Evolutionary conservation across 2,888 invertebrate species (phyloP).

Genomic region (Pteria penguin): DNA sequence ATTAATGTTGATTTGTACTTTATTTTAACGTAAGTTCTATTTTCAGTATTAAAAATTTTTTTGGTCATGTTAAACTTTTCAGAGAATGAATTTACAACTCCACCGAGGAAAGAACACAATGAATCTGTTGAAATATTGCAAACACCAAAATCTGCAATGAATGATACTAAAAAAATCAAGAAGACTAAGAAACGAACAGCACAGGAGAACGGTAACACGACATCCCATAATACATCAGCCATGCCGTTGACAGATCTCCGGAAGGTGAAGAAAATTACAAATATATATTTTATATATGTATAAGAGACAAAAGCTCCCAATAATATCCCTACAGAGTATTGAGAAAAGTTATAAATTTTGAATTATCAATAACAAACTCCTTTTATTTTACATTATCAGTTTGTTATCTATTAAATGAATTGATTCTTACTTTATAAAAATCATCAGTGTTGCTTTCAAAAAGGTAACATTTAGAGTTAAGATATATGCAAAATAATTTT

Average conservation of each 20-base stretch:
- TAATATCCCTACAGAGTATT: too few species aligned
- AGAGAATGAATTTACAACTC: constrained; percentile 47
- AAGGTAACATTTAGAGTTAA: too few species aligned
- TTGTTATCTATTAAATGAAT: too few species aligned
- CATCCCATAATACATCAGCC: constrained; percentile 48
- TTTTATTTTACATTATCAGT: too few species aligned
- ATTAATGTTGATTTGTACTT: too few species aligned
- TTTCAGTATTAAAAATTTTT: neutral
- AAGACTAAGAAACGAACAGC: constrained; percentile 63
- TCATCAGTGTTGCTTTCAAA: too few species aligned
- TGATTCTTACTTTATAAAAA: too few species aligned
- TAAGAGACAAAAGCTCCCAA: too few species aligned
- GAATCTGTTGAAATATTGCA: constrained; percentile 58
- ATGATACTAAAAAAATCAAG: constrained; percentile 74
- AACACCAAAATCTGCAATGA: constrained; percentile 70
- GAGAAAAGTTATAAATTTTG: too few species aligned
- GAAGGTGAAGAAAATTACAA: constrained; percentile 54
- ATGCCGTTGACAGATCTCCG: constrained; percentile 68
- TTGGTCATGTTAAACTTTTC: neutral
- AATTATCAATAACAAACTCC: too few species aligned
- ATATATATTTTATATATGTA: neutral
- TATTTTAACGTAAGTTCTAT: too few species aligned
- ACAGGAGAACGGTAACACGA: constrained; percentile 35
- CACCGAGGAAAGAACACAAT: constrained; percentile 56
- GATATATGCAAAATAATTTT: too few species aligned